Evolutionary conservation across 23 tunicate species (phyloP).

Genomic region (Clavelina lepadiformis): DNA sequence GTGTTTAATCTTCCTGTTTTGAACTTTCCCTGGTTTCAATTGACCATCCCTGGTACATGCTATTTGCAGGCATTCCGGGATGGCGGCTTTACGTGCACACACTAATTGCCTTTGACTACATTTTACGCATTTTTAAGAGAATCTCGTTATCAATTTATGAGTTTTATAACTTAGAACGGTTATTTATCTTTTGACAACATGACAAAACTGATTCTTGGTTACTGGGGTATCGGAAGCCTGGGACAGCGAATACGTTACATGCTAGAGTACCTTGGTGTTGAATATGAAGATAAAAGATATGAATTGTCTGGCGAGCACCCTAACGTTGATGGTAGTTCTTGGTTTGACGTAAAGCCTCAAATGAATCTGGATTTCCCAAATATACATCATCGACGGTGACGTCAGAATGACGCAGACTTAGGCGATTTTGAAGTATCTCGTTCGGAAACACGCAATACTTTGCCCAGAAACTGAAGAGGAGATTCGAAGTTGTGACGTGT

Average conservation of each 20-base stretch:
- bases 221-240: constrained; percentile 21
- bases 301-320: neutral
- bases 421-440: constrained; percentile 4
- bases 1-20: too few relatives aligned
- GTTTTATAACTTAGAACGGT: too few relatives aligned
- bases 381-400: constrained; percentile 3
- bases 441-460: neutral
- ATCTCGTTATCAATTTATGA: too few relatives aligned
- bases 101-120: too few relatives aligned
- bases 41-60: too few relatives aligned
- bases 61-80: too few relatives aligned
- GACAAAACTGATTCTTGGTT: constrained; percentile 12
- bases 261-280: constrained; percentile 9
- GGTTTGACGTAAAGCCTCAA: too few relatives aligned
- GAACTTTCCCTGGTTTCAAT: too few relatives aligned
- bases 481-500: neutral
- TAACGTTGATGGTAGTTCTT: neutral
- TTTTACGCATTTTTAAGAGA: too few relatives aligned
- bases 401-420: constrained; percentile 13
- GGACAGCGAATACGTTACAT: constrained; percentile 4
- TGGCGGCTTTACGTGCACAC: too few relatives aligned
- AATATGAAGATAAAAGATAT: constrained; percentile 11
- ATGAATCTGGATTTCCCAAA: constrained; percentile 21
- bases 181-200: too few relatives aligned
- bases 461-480: neutral